Conservation (phyloP, 2,113 vertebrate genomes). For the Andinoacara biseriatus region DNA sequence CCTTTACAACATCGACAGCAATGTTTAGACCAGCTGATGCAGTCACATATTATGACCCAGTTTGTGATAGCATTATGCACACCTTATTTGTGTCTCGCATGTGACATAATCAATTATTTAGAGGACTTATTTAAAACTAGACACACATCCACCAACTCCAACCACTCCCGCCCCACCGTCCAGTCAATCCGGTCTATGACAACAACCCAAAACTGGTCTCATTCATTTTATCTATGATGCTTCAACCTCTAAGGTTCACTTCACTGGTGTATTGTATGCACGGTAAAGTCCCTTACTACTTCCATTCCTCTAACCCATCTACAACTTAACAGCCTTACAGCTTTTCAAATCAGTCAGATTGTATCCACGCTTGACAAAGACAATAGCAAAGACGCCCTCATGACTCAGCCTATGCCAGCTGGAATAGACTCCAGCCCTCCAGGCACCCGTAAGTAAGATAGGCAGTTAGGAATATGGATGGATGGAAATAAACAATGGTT, state of each 20-base stretch:
- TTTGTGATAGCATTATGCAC: neutral
- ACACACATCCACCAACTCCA: constrained; percentile 21
- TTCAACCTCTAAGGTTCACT: constrained; percentile 9
- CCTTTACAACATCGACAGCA: neutral
- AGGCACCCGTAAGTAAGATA: neutral
- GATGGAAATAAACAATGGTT: neutral
- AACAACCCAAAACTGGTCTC: neutral
- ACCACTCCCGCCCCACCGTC: neutral
- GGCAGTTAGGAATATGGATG: constrained; percentile 5
- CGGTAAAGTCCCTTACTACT: neutral
- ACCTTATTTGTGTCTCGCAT: constrained; percentile 4
- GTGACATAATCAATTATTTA: constrained; percentile 27
- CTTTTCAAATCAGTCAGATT: neutral
- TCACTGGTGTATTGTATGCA: neutral
- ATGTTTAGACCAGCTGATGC: neutral
- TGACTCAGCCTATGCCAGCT: neutral
- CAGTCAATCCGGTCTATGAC: neutral
- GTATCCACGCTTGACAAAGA: neutral
- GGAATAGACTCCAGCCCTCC: neutral
- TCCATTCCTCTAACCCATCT: neutral
- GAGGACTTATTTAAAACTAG: constrained; percentile 25
- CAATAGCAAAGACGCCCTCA: neutral
- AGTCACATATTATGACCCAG: neutral
- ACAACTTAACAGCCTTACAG: neutral
- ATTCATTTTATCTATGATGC: neutral